phyloP scores from a whole-genome alignment of 2,113 vertebrate genomes.

The Trogon surrucura region DNA sequence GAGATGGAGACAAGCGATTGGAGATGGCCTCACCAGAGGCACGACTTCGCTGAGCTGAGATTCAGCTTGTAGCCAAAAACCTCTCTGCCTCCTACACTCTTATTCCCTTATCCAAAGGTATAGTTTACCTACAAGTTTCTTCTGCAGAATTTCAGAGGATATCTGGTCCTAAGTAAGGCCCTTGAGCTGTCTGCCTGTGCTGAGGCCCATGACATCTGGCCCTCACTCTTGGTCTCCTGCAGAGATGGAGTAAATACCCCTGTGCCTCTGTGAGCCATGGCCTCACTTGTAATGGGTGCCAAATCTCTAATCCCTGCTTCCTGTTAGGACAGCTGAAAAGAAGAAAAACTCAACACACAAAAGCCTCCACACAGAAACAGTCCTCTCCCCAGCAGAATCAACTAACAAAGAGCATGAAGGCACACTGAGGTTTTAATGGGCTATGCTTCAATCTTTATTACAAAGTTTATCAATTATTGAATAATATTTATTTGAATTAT shows the following conservation, averaged over 20 bases:
- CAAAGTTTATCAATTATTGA: conserved; percentile 16
- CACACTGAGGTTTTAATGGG: not conserved
- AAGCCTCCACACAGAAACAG: not conserved
- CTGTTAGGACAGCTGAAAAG: not conserved
- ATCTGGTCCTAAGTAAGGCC: not conserved
- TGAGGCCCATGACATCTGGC: not conserved
- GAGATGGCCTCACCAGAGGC: not conserved
- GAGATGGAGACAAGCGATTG: not conserved
- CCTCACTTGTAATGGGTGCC: not conserved
- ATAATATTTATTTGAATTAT: conserved; percentile 21
- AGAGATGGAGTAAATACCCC: not conserved
- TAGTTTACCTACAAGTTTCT: not conserved
- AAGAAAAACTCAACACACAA: not conserved
- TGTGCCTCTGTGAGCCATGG: not conserved
- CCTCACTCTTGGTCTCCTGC: not conserved
- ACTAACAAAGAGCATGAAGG: not conserved
- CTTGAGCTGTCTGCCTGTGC: not conserved
- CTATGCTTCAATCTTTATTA: not conserved
- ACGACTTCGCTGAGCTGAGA: not conserved
- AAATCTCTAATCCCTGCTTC: not conserved
- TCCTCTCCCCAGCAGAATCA: not conserved
- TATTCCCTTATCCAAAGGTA: not conserved
- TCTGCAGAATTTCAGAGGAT: not conserved
- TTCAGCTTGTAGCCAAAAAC: not conserved
- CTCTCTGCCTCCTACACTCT: not conserved